Percentiles rank a stretch among this genome's conserved stretches.
These are phyloP conservation scores for Loxodonta africana DNA, from an alignment of 2,113 vertebrate genomes.

Conservation along the genomic window DNA sequence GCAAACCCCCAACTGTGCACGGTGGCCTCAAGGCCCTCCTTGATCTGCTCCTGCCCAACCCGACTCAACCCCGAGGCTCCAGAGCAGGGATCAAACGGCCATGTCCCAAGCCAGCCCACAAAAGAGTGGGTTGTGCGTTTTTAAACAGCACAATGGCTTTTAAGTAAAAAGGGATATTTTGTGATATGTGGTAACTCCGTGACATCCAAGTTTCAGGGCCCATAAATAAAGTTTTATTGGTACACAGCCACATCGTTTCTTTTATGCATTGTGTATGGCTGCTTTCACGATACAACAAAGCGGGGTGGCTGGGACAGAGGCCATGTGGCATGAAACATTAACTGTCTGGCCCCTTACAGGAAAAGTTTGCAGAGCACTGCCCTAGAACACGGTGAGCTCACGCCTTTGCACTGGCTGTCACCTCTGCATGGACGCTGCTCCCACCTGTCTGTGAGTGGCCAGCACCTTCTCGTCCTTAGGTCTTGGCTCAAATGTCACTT, in stretches of 20 bases:
- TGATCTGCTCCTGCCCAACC: background rate
- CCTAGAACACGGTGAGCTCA: background rate
- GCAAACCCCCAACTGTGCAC: background rate
- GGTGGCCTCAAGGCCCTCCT: background rate
- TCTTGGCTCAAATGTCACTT: background rate
- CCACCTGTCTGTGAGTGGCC: background rate
- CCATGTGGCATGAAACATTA: fast-evolving
- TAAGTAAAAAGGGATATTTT: background rate
- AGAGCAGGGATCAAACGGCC: background rate
- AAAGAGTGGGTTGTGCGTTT: background rate
- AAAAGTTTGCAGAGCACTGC: background rate
- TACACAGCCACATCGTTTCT: fast-evolving
- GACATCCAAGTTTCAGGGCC: background rate
- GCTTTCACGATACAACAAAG: background rate
- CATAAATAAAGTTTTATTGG: background rate
- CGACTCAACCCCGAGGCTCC: background rate
- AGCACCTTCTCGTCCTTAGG: background rate
- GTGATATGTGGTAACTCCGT: background rate
- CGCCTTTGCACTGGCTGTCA: too few species aligned
- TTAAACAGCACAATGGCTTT: background rate
- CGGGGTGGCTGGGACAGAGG: background rate
- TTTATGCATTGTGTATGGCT: too few species aligned
- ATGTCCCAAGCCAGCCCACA: background rate
- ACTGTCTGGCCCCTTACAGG: background rate
- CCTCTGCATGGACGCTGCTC: background rate